Conservation (phyloP, 1,140 invertebrate genomes). For the Homalodisca vitripennis region DNA sequence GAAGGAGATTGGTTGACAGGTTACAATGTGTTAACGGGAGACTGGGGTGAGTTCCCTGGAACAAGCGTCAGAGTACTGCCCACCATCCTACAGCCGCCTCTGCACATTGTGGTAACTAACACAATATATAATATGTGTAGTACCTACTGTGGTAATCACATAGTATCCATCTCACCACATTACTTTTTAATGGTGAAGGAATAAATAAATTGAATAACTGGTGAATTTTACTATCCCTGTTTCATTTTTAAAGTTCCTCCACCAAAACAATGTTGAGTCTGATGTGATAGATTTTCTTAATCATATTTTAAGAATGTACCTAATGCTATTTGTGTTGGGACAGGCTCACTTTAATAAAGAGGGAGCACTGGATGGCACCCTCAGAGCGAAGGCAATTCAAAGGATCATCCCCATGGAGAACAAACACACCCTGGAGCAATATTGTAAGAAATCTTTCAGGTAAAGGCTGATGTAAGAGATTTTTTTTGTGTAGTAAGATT, state of each 20-base stretch:
- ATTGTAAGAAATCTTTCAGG: slow-evolving; percentile 80
- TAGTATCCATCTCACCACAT: too few relatives aligned
- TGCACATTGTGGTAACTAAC: slow-evolving; percentile 33
- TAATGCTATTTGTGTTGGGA: neutral
- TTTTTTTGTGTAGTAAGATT: neutral
- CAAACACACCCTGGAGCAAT: slow-evolving; percentile 78
- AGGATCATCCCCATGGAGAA: slow-evolving; percentile 2
- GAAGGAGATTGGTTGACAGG: slow-evolving; percentile 80
- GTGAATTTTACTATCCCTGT: too few relatives aligned
- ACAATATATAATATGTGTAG: neutral
- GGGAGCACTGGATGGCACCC: neutral
- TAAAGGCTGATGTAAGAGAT: slow-evolving; percentile 39
- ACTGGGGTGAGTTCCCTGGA: slow-evolving; percentile 80
- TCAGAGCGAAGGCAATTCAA: neutral
- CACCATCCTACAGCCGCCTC: slow-evolving; percentile 72
- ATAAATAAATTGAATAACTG: too few relatives aligned
- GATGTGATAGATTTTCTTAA: too few relatives aligned
- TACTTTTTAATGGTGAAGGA: too few relatives aligned
- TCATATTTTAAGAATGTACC: neutral
- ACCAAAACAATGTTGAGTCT: too few relatives aligned
- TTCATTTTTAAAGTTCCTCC: too few relatives aligned
- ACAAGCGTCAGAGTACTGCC: slow-evolving; percentile 88
- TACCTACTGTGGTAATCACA: too few relatives aligned
- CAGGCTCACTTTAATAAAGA: slow-evolving; percentile 25
- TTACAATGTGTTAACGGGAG: slow-evolving; percentile 59